Evolutionary conservation across 30 jellyfish, hydroid and myxozoan species (phyloP).

Genomic region (Hydractinia echinata): DNA sequence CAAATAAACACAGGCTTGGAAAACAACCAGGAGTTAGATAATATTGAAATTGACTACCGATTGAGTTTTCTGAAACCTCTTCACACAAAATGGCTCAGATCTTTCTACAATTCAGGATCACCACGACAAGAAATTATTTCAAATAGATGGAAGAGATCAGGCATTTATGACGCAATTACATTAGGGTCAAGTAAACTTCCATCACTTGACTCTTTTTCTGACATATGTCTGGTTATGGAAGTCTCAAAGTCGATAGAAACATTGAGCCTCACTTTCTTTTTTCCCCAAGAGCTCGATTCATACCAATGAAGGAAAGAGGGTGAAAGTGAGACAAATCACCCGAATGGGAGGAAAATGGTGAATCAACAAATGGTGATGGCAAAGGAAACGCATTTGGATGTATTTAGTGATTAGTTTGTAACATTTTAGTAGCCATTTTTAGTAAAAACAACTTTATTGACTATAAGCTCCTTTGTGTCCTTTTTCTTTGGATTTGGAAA

Average conservation of each 20-base stretch:
- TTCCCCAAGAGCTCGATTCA: slow-evolving; percentile 1
- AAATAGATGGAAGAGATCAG: slow-evolving; percentile 3
- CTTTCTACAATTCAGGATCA: background rate
- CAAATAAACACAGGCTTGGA: slow-evolving; percentile 17
- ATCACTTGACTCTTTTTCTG: background rate
- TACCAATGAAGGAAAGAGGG: background rate
- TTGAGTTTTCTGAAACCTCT: slow-evolving; percentile 28
- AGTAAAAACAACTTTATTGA: no score
- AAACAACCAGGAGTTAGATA: slow-evolving; percentile 25
- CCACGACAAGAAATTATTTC: background rate
- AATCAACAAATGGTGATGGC: no score
- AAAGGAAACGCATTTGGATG: no score
- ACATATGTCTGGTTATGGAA: background rate
- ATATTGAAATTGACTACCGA: slow-evolving; percentile 7
- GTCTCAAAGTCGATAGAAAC: background rate
- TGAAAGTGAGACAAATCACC: no score
- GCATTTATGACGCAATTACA: slow-evolving; percentile 8
- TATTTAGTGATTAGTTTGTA: no score
- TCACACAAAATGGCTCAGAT: slow-evolving; percentile 11
- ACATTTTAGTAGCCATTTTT: no score
- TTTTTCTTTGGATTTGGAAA: no score
- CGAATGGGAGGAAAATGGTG: no score
- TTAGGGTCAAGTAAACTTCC: background rate
- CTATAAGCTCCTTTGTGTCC: no score
- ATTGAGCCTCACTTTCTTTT: slow-evolving; percentile 1